Percentiles rank a stretch among this genome's conserved stretches.
These are phyloP conservation scores for Craterocephalus amniculus DNA, from an alignment of 2,797 vertebrate species.

Conservation along the genomic window DNA sequence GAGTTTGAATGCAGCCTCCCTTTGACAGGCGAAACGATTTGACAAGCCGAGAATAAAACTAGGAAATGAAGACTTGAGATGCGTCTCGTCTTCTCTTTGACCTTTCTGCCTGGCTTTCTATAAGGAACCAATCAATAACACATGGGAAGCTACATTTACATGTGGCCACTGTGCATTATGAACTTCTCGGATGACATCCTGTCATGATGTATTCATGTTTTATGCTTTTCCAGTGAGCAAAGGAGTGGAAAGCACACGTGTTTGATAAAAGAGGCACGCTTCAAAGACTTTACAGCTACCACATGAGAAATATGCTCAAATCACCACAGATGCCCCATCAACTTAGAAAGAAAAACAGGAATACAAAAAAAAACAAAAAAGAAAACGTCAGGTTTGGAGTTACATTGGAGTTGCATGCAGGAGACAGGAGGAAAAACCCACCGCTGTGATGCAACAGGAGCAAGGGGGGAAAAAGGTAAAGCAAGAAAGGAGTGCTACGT, in stretches of 20 bases:
- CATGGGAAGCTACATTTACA: constrained; percentile 70
- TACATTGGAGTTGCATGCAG: constrained; percentile 68
- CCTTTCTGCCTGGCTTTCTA: constrained; percentile 66
- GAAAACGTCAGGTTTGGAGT: constrained; percentile 40
- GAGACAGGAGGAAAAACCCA: constrained; percentile 48
- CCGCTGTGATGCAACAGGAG: constrained; percentile 71
- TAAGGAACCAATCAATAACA: constrained; percentile 69
- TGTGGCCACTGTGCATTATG: constrained; percentile 45
- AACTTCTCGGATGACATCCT: constrained; percentile 61
- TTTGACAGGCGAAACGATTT: constrained; percentile 72
- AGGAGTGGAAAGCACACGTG: constrained; percentile 6
- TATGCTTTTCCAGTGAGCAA: constrained; percentile 9
- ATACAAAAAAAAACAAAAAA: constrained; percentile 28
- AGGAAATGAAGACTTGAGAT: constrained; percentile 76
- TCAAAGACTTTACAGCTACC: constrained; percentile 35
- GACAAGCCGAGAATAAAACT: constrained; percentile 79
- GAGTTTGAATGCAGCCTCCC: constrained; percentile 61
- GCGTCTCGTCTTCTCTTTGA: constrained; percentile 72
- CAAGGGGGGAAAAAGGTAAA: constrained; percentile 29
- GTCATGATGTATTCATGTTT: constrained; percentile 47
- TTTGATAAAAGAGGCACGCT: constrained; percentile 40
- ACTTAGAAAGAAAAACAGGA: constrained; percentile 28
- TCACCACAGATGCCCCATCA: constrained; percentile 25
- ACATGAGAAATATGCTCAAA: constrained; percentile 19
- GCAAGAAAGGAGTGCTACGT: constrained; percentile 49